Base-by-base conservation (phyloP, 92 coral and sea anemone genomes). In the Phymanthus crucifer region DNA sequence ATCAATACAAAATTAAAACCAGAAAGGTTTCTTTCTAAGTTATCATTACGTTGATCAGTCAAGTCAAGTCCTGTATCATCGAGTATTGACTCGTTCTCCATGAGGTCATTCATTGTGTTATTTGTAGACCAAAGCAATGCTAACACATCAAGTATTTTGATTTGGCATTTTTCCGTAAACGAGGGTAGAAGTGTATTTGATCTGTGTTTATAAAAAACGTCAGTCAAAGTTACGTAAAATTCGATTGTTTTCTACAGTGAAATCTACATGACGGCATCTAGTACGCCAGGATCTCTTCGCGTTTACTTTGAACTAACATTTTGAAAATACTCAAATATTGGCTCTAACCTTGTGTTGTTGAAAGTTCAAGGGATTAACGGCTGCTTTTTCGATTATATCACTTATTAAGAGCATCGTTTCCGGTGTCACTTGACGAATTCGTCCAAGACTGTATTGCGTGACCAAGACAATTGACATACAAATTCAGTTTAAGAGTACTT, bases 111-210 rank as follows among this genome's bases (percentile, higher is more conserved):
- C 35, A 32, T 56, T 27, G 78, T 74, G 36, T 31, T 3, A 14
- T 31, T 16, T 18, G 47, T 66, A 4, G 70, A 76, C 83, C 85
- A 75, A 37, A 81, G 86, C 73, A 80, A 37, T 36, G 73, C 88
- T n/a, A 81, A 57, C 61, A 91, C 81, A 75, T 92, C 90, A 32
- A 92, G 66, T 69, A 80, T 66, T 80, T 84, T 92, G 79, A 84
- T 91, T 47, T 85, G 83, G 76, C 87, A 91, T 61, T 80, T 79
- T 70, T 67, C 73, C 35, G 46, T 72, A 38, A 88, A 1, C 56
- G 56, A 43, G 48, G 48, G 13, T 43, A 43, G 6, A 43, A 43
- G 48, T 43, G 6, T 72, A 72, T n/a, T 37, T 45, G 76, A 0
- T 23, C 43, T 24, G 8, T 38, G 3, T 72, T 38, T 38, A 24